Conservation (phyloP, 2,113 vertebrate species). For the Hippocampus guttulatus region DNA sequence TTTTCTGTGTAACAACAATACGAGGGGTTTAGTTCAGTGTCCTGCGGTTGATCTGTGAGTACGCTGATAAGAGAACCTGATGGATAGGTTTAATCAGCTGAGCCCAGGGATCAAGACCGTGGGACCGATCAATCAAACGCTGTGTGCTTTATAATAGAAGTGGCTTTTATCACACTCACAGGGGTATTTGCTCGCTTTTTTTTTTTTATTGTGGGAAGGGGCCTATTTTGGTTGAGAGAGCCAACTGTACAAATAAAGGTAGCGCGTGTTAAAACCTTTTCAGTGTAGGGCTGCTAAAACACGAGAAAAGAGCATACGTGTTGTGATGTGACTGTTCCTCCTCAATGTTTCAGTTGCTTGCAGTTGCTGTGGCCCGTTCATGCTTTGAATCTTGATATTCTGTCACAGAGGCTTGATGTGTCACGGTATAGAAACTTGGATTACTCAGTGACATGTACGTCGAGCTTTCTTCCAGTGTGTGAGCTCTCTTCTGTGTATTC, state of each 20-base stretch:
- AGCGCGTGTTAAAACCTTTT: not conserved
- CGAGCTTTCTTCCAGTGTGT: too few relatives aligned
- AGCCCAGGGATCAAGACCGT: conserved; percentile 68
- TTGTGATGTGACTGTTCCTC: too few relatives aligned
- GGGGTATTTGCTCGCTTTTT: conserved; percentile 19
- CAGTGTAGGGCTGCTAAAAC: too few relatives aligned
- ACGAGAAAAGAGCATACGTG: too few relatives aligned
- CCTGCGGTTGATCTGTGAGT: conserved; percentile 65
- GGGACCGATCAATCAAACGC: conserved; percentile 68
- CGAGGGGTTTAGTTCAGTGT: conserved; percentile 58
- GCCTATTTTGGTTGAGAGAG: conserved; percentile 17
- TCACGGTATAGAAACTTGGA: too few relatives aligned
- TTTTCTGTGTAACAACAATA: conserved; percentile 66
- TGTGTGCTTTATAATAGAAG: conserved; percentile 59
- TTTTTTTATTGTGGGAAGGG: conserved; percentile 17
- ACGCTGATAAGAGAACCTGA: conserved; percentile 70
- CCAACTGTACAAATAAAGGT: conserved; percentile 12
- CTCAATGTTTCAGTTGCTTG: too few relatives aligned
- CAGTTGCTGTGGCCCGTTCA: too few relatives aligned
- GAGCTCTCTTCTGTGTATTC: too few relatives aligned
- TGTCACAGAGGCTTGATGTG: too few relatives aligned
- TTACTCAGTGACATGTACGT: too few relatives aligned
- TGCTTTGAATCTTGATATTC: too few relatives aligned
- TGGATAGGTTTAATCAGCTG: conserved; percentile 72
- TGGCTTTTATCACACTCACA: conserved; percentile 56